These are phyloP conservation scores for Dicycla oo DNA, from an alignment of 2,888 invertebrate species.

Conservation along the genomic window DNA sequence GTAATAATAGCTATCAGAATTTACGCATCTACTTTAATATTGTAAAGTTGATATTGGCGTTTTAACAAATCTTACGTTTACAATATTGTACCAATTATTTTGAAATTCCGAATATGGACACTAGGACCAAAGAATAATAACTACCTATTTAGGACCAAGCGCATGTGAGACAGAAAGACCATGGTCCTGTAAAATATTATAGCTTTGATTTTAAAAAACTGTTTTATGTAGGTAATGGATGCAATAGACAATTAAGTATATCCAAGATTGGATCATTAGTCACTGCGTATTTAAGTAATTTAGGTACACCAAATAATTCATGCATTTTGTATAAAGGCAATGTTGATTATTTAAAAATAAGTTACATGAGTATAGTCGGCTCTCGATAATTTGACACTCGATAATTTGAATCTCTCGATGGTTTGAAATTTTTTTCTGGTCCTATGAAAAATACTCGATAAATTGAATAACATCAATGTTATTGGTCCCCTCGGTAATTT, in stretches of 20 bases:
- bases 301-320: background rate
- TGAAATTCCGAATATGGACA: background rate
- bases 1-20: conserved; percentile 51
- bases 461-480: too few relatives aligned
- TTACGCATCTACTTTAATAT: conserved; percentile 40
- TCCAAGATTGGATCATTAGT: background rate
- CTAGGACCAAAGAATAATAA: too few relatives aligned
- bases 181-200: background rate
- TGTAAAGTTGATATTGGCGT: background rate
- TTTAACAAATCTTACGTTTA: background rate
- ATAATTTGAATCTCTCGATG: too few relatives aligned
- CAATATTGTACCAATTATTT: background rate
- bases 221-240: background rate
- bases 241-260: background rate
- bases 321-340: background rate
- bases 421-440: too few relatives aligned
- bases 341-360: background rate
- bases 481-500: too few relatives aligned
- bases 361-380: too few relatives aligned
- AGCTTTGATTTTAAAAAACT: background rate
- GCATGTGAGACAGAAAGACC: background rate
- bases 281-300: background rate
- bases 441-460: too few relatives aligned
- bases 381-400: too few relatives aligned
- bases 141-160: background rate